Base-by-base conservation (phyloP, 2,888 invertebrate genomes). In the Drosophila colorata region DNA sequence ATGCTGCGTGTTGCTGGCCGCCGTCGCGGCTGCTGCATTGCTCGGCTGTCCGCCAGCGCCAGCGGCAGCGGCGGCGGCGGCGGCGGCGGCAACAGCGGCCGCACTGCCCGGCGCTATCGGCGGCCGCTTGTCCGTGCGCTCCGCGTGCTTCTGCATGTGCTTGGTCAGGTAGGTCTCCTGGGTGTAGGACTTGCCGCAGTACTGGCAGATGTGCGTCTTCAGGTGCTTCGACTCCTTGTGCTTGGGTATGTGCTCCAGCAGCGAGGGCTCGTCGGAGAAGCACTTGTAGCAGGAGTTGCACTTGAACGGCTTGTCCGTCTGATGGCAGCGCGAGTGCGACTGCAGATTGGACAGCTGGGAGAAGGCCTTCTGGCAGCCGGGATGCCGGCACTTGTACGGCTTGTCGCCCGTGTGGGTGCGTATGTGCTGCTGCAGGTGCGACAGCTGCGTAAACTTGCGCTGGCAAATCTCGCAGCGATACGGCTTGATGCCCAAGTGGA, bases 231-330 rank as follows among this genome's bases (percentile, higher is more conserved):
- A 98, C 93, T 98, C 98, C 94, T 98, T 98, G 94, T 99, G 99
- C 93, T 99, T 99, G 71, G 99, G 99, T 93, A 99, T 99, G 95
- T 99, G 99, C 93, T 99, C 99, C 88, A 99, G 95, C 79, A 99
- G 95, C 78, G 98, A 96, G 75, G 97, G 97, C 93, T 99, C 99
- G 93, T 99, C 99, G 80, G 97, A 95, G 94, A 99, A 99, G 93
- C 99, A 99, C 94, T 99, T 99, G 94, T 99, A 99, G 94, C 99
- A 99, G 82, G 98, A 98, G 94, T 99, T 99, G 94, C 99, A 99
- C 93, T 99, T 99, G 95, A 98, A 99, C 35, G 99, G 99, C 92
- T 99, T 99, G 94, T 99, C 99, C 74, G 99, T 98, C 92, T 99
- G 99, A 94, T 99, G 99, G 94, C 99, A 99, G 77, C 99, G 96